These are phyloP conservation scores for Scaptodrosophila latifasciaeformis DNA, from an alignment of 2,888 invertebrate species.

Conservation along the genomic window DNA sequence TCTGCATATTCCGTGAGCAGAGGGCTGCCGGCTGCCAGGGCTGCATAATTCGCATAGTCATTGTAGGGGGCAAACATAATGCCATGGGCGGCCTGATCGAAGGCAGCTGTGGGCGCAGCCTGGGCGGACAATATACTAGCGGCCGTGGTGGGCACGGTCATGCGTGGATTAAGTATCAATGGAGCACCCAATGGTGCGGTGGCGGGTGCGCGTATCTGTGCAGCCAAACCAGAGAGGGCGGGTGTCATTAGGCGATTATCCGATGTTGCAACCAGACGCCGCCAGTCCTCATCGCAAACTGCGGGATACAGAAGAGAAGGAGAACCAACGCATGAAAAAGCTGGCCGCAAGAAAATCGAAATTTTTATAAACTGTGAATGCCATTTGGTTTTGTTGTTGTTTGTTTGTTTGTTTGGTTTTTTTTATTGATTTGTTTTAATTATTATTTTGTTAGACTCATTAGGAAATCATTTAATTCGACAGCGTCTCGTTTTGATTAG, in stretches of 20 bases:
- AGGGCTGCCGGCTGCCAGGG: conserved; percentile 86
- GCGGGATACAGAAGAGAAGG: conserved; percentile 72
- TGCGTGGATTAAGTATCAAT: conserved; percentile 91
- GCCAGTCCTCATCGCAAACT: conserved; percentile 91
- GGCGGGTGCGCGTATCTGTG: conserved; percentile 80
- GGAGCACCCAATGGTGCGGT: conserved; percentile 91
- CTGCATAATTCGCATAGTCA: conserved; percentile 93
- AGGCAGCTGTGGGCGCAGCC: conserved; percentile 79
- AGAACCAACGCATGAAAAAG: conserved; percentile 63
- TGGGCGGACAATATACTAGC: conserved; percentile 78
- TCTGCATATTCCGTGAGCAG: conserved; percentile 91
- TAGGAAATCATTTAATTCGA: conserved; percentile 23
- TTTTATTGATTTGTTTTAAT: neutral
- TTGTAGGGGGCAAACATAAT: conserved; percentile 91
- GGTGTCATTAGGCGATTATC: conserved; percentile 85
- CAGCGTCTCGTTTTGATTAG: conserved; percentile 12
- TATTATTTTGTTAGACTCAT: conserved; percentile 35
- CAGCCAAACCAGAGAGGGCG: conserved; percentile 79
- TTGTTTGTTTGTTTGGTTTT: neutral
- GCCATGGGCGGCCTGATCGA: conserved; percentile 79
- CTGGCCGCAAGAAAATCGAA: conserved; percentile 33
- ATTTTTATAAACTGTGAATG: conserved; percentile 14
- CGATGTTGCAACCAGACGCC: conserved; percentile 86
- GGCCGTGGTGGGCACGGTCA: conserved; percentile 88
- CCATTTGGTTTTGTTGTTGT: neutral